Conservation (phyloP, 2,797 vertebrate species). For the Columba guinea region DNA sequence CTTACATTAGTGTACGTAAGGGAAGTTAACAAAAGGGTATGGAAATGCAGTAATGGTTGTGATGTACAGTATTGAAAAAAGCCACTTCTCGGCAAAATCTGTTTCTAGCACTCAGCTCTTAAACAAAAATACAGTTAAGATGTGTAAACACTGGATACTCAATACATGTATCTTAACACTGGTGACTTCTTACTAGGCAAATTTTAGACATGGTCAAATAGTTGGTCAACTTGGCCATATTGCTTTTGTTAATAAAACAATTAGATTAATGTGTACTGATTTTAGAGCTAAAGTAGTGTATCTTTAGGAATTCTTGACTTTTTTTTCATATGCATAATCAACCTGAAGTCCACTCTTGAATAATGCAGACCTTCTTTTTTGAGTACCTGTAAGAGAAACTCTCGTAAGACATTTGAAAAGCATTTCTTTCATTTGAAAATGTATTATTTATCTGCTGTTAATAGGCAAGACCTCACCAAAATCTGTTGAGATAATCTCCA, state of each 20-base stretch:
- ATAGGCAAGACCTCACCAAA: not conserved
- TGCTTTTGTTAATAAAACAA: not conserved
- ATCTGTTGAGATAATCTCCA: not conserved
- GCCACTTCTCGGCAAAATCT: not conserved
- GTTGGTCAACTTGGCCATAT: not conserved
- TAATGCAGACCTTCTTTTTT: constrained; percentile 16
- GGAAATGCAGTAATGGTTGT: not conserved
- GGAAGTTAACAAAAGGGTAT: not conserved
- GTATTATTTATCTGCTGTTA: not conserved
- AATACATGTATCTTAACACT: not conserved
- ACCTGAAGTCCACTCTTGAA: not conserved
- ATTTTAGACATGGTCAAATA: not conserved
- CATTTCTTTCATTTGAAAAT: not conserved
- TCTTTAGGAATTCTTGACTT: not conserved
- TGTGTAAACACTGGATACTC: not conserved
- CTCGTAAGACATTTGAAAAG: not conserved
- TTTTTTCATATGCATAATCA: not conserved
- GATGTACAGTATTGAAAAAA: not conserved
- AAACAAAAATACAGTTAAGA: not conserved
- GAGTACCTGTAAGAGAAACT: constrained; percentile 65
- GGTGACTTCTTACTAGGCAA: not conserved
- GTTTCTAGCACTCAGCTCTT: not conserved
- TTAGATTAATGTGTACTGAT: not conserved
- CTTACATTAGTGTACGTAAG: not conserved
- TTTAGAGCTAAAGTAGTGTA: not conserved